Conservation (phyloP, 1,140 invertebrate genomes). For the Doryteuthis pealeii region DNA sequence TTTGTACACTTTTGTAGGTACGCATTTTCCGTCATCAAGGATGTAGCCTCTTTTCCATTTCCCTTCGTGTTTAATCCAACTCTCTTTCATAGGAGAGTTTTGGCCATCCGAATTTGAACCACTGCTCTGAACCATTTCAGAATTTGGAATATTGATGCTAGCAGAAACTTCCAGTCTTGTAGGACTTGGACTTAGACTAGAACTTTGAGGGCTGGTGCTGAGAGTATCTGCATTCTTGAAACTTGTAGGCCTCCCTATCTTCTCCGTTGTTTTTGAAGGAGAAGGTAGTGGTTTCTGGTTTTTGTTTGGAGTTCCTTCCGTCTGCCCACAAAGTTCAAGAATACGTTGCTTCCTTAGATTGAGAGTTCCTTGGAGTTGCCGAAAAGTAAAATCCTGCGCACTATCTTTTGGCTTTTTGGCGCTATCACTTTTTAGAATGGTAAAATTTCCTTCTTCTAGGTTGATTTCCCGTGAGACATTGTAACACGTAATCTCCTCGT, state of each 20-base stretch:
- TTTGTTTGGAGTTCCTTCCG: background rate
- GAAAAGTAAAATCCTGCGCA: background rate
- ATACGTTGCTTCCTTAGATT: slow-evolving; percentile 1
- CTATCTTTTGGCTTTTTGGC: background rate
- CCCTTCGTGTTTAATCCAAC: background rate
- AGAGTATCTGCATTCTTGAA: background rate
- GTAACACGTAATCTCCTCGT: background rate
- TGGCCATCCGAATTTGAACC: background rate
- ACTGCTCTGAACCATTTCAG: background rate
- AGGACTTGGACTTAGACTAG: background rate
- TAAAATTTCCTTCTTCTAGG: background rate
- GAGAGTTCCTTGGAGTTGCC: slow-evolving; percentile 5
- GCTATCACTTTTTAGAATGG: background rate
- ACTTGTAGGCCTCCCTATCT: background rate
- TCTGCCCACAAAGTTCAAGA: slow-evolving; percentile 9
- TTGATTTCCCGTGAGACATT: background rate
- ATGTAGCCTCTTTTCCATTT: slow-evolving; percentile 2
- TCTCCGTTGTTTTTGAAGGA: background rate
- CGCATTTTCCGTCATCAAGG: background rate
- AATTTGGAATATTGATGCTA: background rate
- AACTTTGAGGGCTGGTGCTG: background rate
- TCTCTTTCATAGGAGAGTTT: background rate
- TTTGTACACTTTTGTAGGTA: background rate
- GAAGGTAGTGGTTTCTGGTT: background rate
- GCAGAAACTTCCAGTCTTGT: background rate